phyloP scores from a whole-genome alignment of 2,888 invertebrate species.

The Germaria angustata region DNA sequence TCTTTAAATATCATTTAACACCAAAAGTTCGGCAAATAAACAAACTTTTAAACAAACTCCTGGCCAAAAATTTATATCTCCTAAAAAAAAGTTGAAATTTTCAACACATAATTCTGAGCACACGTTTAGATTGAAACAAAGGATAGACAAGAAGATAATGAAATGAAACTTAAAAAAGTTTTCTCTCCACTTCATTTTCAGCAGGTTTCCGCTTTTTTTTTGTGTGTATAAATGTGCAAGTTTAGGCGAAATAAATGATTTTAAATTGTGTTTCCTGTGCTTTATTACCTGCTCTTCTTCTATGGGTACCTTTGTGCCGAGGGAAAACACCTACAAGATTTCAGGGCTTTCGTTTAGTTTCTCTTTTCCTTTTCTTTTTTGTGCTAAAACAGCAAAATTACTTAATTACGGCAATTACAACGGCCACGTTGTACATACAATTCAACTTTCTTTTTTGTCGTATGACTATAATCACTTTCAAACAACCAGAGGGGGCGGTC shows the following conservation, averaged over 20 bases:
- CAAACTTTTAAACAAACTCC: background rate
- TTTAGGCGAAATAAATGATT: slow-evolving; percentile 59
- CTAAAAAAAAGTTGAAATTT: background rate
- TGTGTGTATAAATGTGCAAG: background rate
- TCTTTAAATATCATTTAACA: background rate
- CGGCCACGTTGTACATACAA: slow-evolving; percentile 29
- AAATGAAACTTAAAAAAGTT: background rate
- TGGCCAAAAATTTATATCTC: background rate
- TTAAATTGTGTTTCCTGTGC: slow-evolving; percentile 60
- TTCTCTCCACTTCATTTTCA: background rate
- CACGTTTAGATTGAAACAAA: too few relatives aligned
- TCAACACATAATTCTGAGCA: slow-evolving; percentile 6
- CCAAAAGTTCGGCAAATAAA: too few relatives aligned
- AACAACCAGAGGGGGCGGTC: background rate
- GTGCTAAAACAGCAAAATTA: slow-evolving; percentile 70
- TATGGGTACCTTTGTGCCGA: background rate
- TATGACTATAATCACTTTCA: background rate
- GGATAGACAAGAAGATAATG: too few relatives aligned
- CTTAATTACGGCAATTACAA: slow-evolving; percentile 77
- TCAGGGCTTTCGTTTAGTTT: background rate
- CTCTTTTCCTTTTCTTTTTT: background rate
- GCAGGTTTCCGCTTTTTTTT: slow-evolving; percentile 12
- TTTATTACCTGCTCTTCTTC: background rate
- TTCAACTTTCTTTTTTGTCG: slow-evolving; percentile 3
- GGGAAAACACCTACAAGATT: background rate